Evolutionary conservation across 2,888 invertebrate genomes (phyloP), one percentile per base, ranked within the genome.

Genomic region (Tupiocoris notatus): DNA sequence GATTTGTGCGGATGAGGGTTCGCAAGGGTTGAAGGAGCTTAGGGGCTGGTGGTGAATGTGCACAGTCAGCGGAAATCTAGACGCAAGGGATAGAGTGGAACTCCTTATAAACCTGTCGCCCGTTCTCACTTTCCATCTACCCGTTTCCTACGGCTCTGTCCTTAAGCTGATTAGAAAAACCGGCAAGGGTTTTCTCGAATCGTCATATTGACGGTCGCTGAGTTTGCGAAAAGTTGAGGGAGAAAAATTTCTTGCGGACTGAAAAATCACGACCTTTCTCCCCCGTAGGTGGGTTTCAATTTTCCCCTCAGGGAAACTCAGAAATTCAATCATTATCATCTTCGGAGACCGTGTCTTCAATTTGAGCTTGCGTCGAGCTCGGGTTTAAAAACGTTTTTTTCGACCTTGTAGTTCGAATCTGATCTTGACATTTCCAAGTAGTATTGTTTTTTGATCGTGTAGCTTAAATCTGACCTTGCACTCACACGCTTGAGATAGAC

Each of bases 181-280:
- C 70, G 59, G 70, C 57, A 70, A 70, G 59, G 70, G 22, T 70
- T 70, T 63, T 67, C 63, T 63, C 57, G 56, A 64, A 63, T 74
- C 74, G 63, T 74, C 74, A 74, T 74, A 74, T 74, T 74, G 74
- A 74, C 70, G 70, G 24, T 70, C 57, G 70, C 70, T 70, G 70
- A 70, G 58, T 70, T 59, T 25, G 59, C 67, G 12, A 39, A 39
- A 39, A 39, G 39, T 39, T 39, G 39, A 39, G 39, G 39, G 39
- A 12, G 12, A 39, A 39, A 39, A 39, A 7, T 39, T 12, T 39
- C 12, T 39, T 39, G 3, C 39, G 39, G 12, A 39, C 39, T 39
- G 39, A 39, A 39, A 39, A 39, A 39, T 39, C 39, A 39, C 39
- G 39, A 39, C 39, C 39, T 39, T 12, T 39, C 12, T 39, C 39